Evolutionary conservation across 2,888 invertebrate genomes (phyloP).

Genomic region (Xanthorhoe designata): DNA sequence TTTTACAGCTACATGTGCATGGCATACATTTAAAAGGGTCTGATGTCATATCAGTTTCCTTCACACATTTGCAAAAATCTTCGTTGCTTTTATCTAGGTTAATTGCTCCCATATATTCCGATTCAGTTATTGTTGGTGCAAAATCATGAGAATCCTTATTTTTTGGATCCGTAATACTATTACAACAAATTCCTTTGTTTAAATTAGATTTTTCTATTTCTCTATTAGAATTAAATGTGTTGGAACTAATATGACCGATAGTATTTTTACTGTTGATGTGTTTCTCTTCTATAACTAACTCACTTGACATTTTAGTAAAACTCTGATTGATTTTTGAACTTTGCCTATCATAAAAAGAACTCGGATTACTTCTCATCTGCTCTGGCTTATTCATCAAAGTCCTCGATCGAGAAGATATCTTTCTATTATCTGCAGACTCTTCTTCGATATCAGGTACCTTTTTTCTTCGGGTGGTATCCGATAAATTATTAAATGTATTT

Average conservation of each 20-base stretch:
- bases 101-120: slow-evolving; percentile 68
- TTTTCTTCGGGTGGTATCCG: background rate
- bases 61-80: slow-evolving; percentile 53
- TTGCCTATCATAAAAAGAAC: slow-evolving; percentile 4
- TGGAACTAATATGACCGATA: slow-evolving; percentile 2
- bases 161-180: slow-evolving; percentile 4
- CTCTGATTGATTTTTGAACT: slow-evolving; percentile 7
- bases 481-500: background rate
- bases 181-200: slow-evolving; percentile 8
- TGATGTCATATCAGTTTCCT: slow-evolving; percentile 27
- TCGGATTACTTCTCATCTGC: slow-evolving; percentile 1
- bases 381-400: background rate
- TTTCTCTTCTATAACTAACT: slow-evolving; percentile 4
- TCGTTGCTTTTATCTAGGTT: slow-evolving; percentile 71
- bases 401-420: slow-evolving; percentile 2
- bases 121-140: slow-evolving; percentile 52
- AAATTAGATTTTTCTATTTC: slow-evolving; percentile 9
- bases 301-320: slow-evolving; percentile 5
- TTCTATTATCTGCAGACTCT: slow-evolving; percentile 9
- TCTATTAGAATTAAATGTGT: slow-evolving; percentile 7
- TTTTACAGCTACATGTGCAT: slow-evolving; percentile 49
- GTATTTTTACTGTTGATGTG: background rate
- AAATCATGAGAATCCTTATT: background rate
- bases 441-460: slow-evolving; percentile 5
- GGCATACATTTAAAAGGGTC: slow-evolving; percentile 49